Evolutionary conservation across 2,888 invertebrate genomes (phyloP).

Genomic region (Callimorpha dominula): DNA sequence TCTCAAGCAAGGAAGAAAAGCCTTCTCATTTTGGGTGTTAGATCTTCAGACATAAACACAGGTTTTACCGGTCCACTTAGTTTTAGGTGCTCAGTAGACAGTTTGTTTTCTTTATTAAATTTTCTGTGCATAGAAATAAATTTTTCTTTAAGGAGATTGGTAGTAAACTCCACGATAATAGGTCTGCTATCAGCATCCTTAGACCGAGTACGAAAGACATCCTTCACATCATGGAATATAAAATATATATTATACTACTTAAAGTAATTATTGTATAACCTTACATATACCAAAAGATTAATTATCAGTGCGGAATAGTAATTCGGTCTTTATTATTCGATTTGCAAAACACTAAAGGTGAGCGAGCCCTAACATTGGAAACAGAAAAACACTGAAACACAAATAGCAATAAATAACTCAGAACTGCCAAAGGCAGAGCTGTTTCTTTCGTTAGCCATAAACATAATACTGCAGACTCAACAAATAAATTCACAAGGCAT

Average conservation of each 20-base stretch:
- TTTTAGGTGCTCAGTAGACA: no score
- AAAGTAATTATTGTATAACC: background rate
- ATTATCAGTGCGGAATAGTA: slow-evolving; percentile 15
- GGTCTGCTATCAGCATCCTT: no score
- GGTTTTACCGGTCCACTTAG: no score
- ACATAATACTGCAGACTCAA: slow-evolving; percentile 44
- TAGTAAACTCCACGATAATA: no score
- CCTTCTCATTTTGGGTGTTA: no score
- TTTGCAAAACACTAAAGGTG: slow-evolving; percentile 27
- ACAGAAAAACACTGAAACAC: slow-evolving; percentile 45
- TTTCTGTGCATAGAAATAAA: no score
- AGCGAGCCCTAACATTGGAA: slow-evolving; percentile 30
- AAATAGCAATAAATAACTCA: slow-evolving; percentile 52
- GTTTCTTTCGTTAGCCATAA: slow-evolving; percentile 43
- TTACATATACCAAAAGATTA: background rate
- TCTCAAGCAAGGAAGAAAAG: no score
- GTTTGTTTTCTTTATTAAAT: no score
- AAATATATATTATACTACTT: background rate
- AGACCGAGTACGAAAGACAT: no score
- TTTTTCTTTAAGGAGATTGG: no score
- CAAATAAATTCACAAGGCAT: slow-evolving; percentile 31
- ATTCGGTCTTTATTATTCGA: slow-evolving; percentile 19
- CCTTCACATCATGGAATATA: no score
- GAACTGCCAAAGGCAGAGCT: slow-evolving; percentile 43
- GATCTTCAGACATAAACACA: no score